Base-by-base conservation (phyloP, 2,888 invertebrate species). In the Cerceris ruficornis region DNA sequence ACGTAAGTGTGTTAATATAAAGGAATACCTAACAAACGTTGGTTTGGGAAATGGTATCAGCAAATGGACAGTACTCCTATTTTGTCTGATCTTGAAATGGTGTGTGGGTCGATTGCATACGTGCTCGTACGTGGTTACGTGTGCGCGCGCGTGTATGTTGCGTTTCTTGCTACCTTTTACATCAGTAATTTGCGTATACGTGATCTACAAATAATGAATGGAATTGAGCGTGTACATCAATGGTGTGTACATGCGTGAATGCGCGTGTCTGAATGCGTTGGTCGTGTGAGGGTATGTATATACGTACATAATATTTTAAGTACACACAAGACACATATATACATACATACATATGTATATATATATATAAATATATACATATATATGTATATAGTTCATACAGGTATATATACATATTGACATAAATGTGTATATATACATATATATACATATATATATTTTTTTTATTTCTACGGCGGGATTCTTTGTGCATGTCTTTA, bases 41-140 rank as follows among this genome's bases (percentile, higher is more conserved):
- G 78, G 83, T 87, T 86, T 86, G 86, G 85, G 80, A 89, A 87
- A 77, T 87, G 87, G 90, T 89, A 88, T 86, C 86, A 91, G 90
- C 90, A 90, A 90, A 90, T 90, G 90, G 87, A 91, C 90, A 84
- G 82, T 91, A 89, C 89, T 84, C 50, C 85, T 85, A 84, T 89
- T 87, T 82, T 88, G 87, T 88, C 82, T 88, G 88, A 88, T 79
- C 41, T 52, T 58, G 70, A 71, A 81, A 87, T 52, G 86, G 84
- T 84, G 88, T 87, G 88, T 88, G 88, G 87, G 79, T 80, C 81
- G 82, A 86, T 50, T 88, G 86, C 87, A 88, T 86, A 86, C 83
- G 75, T 76, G 80, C 61, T 75, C 87, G 88, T 86, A 86, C 83
- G 75, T 76, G 80, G 64, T 75, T 82, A 72, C 55, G 68, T 81